phyloP scores from a whole-genome alignment of 2,888 invertebrate genomes.

The Pristionchus maxplancki region DNA sequence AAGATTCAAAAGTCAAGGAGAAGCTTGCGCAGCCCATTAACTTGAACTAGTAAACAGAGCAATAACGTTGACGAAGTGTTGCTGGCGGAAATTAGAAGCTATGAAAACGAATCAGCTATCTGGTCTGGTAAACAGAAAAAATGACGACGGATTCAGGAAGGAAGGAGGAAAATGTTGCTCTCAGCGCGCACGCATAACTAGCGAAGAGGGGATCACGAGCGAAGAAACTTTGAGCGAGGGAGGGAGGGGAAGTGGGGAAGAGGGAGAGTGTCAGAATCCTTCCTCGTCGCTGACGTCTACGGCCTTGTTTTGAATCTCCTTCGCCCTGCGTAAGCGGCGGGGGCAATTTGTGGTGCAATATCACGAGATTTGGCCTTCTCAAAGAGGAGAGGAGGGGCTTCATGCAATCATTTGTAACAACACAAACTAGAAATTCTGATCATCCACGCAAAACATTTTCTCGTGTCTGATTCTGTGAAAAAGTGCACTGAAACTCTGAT shows the following conservation, averaged over 20 bases:
- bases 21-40: no score
- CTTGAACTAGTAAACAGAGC: no score
- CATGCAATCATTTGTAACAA: background rate
- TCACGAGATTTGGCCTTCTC: background rate
- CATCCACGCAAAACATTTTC: no score
- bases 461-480: no score
- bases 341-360: slow-evolving; percentile 5
- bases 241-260: background rate
- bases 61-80: no score
- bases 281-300: background rate
- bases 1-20: no score
- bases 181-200: background rate
- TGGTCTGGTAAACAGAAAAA: no score
- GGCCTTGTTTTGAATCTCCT: background rate
- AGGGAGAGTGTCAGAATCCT: slow-evolving; percentile 20
- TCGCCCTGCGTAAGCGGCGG: background rate
- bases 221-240: slow-evolving; percentile 33
- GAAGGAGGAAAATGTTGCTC: slow-evolving; percentile 32
- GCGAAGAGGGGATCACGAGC: slow-evolving; percentile 48
- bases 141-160: background rate
- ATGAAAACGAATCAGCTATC: no score
- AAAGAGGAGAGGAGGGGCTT: background rate
- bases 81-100: no score
- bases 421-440: no score
- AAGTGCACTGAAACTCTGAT: background rate